These are phyloP conservation scores for Drosophila sturtevanti DNA, from an alignment of 1,140 invertebrate species.

Conservation along the genomic window DNA sequence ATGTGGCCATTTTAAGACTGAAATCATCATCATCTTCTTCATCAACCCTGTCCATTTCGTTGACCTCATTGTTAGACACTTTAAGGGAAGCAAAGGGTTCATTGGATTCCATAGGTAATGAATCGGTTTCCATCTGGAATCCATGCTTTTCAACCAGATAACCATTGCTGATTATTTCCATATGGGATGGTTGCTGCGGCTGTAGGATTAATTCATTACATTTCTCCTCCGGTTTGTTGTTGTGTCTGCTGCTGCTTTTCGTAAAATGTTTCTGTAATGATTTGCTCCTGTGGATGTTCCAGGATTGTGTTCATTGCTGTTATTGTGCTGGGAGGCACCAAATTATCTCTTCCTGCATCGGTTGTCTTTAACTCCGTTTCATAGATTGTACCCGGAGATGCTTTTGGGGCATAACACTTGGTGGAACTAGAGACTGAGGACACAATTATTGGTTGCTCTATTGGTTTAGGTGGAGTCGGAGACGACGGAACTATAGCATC, in stretches of 20 bases:
- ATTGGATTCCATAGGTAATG: background rate
- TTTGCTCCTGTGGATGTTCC: slow-evolving; percentile 74
- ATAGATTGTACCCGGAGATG: slow-evolving; percentile 42
- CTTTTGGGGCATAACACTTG: slow-evolving; percentile 43
- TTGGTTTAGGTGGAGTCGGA: slow-evolving; percentile 53
- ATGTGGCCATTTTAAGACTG: slow-evolving; percentile 72
- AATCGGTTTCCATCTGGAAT: slow-evolving; percentile 33
- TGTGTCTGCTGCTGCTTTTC: slow-evolving; percentile 48
- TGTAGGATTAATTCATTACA: slow-evolving; percentile 54
- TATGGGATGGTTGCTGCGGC: slow-evolving; percentile 46
- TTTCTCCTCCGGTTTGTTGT: slow-evolving; percentile 24
- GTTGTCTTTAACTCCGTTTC: slow-evolving; percentile 60
- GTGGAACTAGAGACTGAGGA: slow-evolving; percentile 16
- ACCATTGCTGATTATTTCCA: slow-evolving; percentile 44
- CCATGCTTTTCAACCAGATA: slow-evolving; percentile 59
- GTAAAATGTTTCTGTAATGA: slow-evolving; percentile 43
- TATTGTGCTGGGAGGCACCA: slow-evolving; percentile 28
- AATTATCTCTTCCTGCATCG: slow-evolving; percentile 65
- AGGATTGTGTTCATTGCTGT: slow-evolving; percentile 24
- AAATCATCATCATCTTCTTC: slow-evolving; percentile 78
- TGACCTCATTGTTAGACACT: slow-evolving; percentile 26
- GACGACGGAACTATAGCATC: slow-evolving; percentile 51
- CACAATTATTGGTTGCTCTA: slow-evolving; percentile 41
- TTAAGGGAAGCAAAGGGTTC: slow-evolving; percentile 44
- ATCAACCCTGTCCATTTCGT: slow-evolving; percentile 44